A percentile compares a stretch with the other conserved stretches of the same genome.
Conservation (phyloP, 2,888 invertebrate species). For the Holacanthella duospinosa region DNA sequence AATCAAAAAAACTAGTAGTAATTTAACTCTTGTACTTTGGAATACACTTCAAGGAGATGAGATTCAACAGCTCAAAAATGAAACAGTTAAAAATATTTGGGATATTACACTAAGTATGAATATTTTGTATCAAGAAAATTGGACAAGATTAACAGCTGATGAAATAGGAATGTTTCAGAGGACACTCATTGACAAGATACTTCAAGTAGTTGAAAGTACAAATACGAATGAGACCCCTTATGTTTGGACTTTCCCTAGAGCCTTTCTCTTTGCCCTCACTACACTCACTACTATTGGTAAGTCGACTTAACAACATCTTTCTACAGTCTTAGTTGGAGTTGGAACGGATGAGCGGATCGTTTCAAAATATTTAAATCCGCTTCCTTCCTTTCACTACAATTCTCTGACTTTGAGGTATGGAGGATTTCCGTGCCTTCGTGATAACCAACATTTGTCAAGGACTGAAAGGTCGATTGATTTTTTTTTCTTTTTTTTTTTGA, state of each 20-base stretch:
- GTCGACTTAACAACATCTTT: constrained; percentile 6
- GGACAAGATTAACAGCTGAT: constrained; percentile 36
- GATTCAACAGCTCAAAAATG: constrained; percentile 32
- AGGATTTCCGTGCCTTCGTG: neutral
- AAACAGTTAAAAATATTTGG: constrained; percentile 36
- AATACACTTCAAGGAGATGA: constrained; percentile 31
- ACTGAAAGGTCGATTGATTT: constrained; percentile 2
- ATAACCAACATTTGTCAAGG: neutral
- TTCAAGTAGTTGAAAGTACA: constrained; percentile 32
- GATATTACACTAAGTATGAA: constrained; percentile 36
- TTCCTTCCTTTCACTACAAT: too few species aligned
- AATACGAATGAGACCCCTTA: constrained; percentile 29
- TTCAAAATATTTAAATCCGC: neutral
- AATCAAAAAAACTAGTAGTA: constrained; percentile 24
- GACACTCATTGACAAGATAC: constrained; percentile 29
- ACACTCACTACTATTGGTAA: constrained; percentile 36
- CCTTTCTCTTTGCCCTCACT: constrained; percentile 35
- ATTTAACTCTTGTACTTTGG: constrained; percentile 28
- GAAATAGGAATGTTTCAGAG: constrained; percentile 34
- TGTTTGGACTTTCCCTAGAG: constrained; percentile 34
- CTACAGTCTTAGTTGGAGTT: too few species aligned
- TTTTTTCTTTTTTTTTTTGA: too few species aligned
- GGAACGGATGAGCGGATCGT: too few species aligned
- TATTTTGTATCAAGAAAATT: constrained; percentile 36
- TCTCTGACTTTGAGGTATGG: constrained; percentile 2